Percentiles rank a stretch among this genome's conserved stretches.
These are phyloP conservation scores for Eretmocerus hayati DNA, from an alignment of 2,888 invertebrate species.

Conservation along the genomic window DNA sequence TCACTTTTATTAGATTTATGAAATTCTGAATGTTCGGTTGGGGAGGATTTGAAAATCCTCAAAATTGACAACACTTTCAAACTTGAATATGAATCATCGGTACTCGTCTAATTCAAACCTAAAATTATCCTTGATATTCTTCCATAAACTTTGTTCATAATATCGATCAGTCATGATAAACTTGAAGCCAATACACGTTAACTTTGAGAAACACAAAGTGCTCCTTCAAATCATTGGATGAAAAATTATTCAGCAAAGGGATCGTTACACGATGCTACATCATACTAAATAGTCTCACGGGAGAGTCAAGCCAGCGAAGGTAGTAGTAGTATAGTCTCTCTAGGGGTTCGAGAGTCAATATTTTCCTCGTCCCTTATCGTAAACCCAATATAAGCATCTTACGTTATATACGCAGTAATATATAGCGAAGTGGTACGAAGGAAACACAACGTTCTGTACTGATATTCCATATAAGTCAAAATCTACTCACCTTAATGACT, in stretches of 20 bases:
- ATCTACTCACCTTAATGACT: constrained; percentile 44
- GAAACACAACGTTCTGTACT: constrained; percentile 38
- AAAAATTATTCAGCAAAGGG: constrained; percentile 18
- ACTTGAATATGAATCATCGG: too few relatives aligned
- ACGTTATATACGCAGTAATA: constrained; percentile 39
- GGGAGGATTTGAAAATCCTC: too few relatives aligned
- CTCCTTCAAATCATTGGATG: constrained; percentile 8
- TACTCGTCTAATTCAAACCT: too few relatives aligned
- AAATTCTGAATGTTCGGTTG: too few relatives aligned
- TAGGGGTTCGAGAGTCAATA: constrained; percentile 23
- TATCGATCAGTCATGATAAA: too few relatives aligned
- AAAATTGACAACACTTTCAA: too few relatives aligned
- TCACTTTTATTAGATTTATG: too few relatives aligned
- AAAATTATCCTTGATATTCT: too few relatives aligned
- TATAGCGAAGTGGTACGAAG: too few relatives aligned
- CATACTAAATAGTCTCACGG: constrained; percentile 19
- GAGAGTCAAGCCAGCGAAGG: not conserved
- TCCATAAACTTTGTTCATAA: too few relatives aligned
- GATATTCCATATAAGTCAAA: constrained; percentile 43
- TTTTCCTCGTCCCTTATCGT: constrained; percentile 24
- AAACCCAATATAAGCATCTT: constrained; percentile 27
- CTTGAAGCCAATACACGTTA: too few relatives aligned
- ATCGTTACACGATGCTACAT: constrained; percentile 15
- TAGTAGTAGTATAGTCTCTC: constrained; percentile 2
- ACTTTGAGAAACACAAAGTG: not conserved